phyloP scores from a whole-genome alignment of 2,888 invertebrate species.

The Drosophila cognata region DNA sequence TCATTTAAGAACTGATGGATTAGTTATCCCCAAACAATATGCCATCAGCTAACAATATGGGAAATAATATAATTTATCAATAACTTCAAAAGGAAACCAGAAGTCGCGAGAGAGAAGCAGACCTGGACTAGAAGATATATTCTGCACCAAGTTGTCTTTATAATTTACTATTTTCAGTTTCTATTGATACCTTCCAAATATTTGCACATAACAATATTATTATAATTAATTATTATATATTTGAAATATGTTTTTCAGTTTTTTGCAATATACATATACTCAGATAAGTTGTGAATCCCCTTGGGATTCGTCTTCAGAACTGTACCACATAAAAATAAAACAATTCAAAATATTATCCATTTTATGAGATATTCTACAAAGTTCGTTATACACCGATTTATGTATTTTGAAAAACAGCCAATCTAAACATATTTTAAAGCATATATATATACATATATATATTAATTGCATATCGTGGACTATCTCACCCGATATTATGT shows the following conservation, averaged over 20 bases:
- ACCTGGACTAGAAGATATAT: neutral
- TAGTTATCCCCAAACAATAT: slow-evolving; percentile 21
- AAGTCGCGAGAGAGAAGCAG: neutral
- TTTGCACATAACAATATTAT: neutral
- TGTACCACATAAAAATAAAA: too few species aligned
- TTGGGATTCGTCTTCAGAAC: neutral
- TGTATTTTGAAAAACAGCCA: neutral
- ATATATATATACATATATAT: neutral
- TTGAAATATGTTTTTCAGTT: neutral
- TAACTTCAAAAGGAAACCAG: neutral
- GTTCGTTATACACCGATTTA: neutral
- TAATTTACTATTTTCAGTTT: neutral
- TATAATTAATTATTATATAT: neutral
- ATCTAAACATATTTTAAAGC: neutral
- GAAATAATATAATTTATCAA: slow-evolving; percentile 9
- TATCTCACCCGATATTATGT: neutral
- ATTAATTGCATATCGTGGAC: neutral
- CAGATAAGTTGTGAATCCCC: neutral
- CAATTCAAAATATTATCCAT: neutral
- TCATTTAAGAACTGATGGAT: slow-evolving; percentile 16
- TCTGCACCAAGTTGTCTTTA: neutral
- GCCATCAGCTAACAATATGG: slow-evolving; percentile 10
- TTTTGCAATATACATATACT: neutral
- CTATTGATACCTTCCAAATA: neutral
- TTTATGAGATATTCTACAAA: neutral